These are phyloP conservation scores for Junonia oenone DNA, from an alignment of 2,888 invertebrate genomes.

Conservation along the genomic window DNA sequence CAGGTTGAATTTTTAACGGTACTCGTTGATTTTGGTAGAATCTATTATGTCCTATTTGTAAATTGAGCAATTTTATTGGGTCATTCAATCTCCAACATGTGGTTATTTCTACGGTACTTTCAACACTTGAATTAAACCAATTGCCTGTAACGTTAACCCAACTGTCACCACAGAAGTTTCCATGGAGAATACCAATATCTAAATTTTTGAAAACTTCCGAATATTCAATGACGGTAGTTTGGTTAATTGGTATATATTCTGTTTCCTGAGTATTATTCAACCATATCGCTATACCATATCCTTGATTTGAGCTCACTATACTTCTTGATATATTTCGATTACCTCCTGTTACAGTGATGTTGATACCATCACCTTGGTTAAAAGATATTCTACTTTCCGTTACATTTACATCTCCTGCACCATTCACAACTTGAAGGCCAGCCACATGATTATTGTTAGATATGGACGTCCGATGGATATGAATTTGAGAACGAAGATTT, in stretches of 20 bases:
- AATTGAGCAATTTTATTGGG: conserved; percentile 70
- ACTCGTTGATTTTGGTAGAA: conserved; percentile 88
- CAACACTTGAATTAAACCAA: conserved; percentile 88
- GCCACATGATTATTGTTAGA: conserved; percentile 94
- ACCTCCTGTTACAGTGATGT: conserved; percentile 97
- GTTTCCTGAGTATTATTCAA: conserved; percentile 89
- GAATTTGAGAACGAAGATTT: conserved; percentile 92
- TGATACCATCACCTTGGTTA: conserved; percentile 96
- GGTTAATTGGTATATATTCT: conserved; percentile 89
- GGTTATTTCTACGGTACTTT: conserved; percentile 88
- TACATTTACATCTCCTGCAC: conserved; percentile 96
- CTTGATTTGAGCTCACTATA: conserved; percentile 90
- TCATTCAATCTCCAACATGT: conserved; percentile 87
- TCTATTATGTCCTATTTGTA: conserved; percentile 92
- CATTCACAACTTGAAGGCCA: conserved; percentile 93
- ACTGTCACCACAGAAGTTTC: conserved; percentile 93
- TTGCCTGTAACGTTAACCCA: conserved; percentile 96
- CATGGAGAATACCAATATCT: conserved; percentile 93
- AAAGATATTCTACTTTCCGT: conserved; percentile 93
- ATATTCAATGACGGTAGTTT: conserved; percentile 92
- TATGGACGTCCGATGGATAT: conserved; percentile 89
- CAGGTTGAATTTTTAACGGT: conserved; percentile 88
- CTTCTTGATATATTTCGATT: conserved; percentile 94
- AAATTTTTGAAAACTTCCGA: conserved; percentile 92
- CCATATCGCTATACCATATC: conserved; percentile 94